Evolutionary conservation across 2,797 vertebrate species (phyloP).

Genomic region (Cirrhinus mrigala): DNA sequence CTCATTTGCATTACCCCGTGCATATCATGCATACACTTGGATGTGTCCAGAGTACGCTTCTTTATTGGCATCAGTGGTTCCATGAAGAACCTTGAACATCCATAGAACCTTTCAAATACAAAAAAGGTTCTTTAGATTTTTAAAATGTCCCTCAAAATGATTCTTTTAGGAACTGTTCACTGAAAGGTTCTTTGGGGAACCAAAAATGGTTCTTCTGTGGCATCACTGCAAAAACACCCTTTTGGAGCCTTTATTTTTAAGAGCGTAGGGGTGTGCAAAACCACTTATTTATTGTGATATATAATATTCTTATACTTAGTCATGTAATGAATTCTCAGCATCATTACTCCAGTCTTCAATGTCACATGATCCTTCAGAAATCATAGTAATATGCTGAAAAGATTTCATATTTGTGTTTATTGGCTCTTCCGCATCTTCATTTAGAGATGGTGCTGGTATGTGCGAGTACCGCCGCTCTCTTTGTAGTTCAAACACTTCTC

Average conservation of each 20-base stretch:
- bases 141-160: too few relatives aligned
- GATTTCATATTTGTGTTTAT: not conserved
- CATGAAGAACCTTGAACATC: too few relatives aligned
- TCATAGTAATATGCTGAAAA: not conserved
- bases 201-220: too few relatives aligned
- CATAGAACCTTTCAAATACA: too few relatives aligned
- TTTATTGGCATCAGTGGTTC: too few relatives aligned
- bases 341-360: not conserved
- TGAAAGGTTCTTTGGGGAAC: too few relatives aligned
- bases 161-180: too few relatives aligned
- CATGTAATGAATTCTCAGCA: not conserved
- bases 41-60: not conserved
- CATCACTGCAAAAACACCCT: too few relatives aligned
- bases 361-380: not conserved
- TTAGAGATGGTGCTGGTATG: not conserved
- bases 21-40: slow-evolving; percentile 11
- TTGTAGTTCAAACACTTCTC: slow-evolving; percentile 46
- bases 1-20: slow-evolving; percentile 17
- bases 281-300: not conserved
- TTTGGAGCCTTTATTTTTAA: too few relatives aligned
- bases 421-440: not conserved
- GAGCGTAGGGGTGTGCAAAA: not conserved
- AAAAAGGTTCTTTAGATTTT: too few relatives aligned
- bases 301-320: not conserved
- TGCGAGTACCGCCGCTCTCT: slow-evolving; percentile 1